These are phyloP conservation scores for Sebastes itinus DNA, from an alignment of 2,797 vertebrate species.

Conservation along the genomic window DNA sequence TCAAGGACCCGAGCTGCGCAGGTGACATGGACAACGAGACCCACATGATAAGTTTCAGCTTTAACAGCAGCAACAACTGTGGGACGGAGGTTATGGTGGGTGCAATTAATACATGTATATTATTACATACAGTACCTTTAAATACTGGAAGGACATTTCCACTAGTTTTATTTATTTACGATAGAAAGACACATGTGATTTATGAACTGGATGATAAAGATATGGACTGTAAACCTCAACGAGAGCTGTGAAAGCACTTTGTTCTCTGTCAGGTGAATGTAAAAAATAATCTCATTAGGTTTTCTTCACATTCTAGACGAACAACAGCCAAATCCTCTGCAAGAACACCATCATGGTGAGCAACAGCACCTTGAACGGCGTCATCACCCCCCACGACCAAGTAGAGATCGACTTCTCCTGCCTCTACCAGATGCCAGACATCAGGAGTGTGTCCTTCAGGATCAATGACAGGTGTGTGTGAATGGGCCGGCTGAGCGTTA, in stretches of 20 bases:
- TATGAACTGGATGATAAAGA: no score
- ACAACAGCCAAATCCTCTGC: neutral
- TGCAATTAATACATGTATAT: neutral
- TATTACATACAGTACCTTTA: no score
- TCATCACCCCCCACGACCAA: neutral
- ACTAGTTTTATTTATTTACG: no score
- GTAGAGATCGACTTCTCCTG: neutral
- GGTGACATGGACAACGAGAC: neutral
- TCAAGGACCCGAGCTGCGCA: neutral
- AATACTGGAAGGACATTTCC: no score
- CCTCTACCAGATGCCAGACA: neutral
- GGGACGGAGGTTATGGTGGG: neutral
- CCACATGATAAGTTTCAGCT: neutral
- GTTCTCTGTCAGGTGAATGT: no score
- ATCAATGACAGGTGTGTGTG: neutral
- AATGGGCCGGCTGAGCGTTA: neutral
- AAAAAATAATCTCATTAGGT: no score
- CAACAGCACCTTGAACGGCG: neutral
- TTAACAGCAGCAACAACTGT: neutral
- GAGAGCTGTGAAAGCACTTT: no score
- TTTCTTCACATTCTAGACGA: neutral
- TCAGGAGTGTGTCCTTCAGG: neutral
- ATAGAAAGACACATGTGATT: no score
- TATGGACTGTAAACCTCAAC: no score
- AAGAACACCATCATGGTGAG: neutral